Evolutionary conservation across 2,113 vertebrate genomes (phyloP).

Genomic region (Tor tambroides): DNA sequence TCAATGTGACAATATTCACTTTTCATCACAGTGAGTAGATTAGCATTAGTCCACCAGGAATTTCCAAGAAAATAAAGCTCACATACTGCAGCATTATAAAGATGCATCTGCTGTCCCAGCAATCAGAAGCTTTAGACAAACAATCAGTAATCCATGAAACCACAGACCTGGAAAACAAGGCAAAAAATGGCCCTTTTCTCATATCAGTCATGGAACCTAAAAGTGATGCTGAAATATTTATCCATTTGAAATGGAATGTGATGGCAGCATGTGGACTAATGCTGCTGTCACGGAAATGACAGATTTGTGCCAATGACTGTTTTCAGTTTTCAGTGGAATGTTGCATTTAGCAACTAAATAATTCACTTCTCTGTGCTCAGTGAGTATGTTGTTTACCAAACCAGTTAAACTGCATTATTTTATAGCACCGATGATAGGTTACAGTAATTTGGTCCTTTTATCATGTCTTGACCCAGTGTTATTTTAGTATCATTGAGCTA

Average conservation of each 20-base stretch:
- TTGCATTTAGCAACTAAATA: constrained; percentile 34
- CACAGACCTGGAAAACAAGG: not conserved
- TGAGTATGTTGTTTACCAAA: not conserved
- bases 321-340: not conserved
- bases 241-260: constrained; percentile 6
- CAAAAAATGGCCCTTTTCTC: constrained; percentile 20
- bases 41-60: not conserved
- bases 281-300: not conserved
- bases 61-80: constrained; percentile 1
- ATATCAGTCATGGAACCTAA: constrained; percentile 15
- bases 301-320: not conserved
- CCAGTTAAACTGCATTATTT: not conserved
- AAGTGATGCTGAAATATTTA: constrained; percentile 44
- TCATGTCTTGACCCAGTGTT: constrained; percentile 5
- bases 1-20: not conserved
- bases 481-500: not conserved
- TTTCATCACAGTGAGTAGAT: not conserved
- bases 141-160: constrained; percentile 5
- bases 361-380: not conserved
- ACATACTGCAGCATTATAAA: not conserved
- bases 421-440: not conserved
- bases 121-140: constrained; percentile 15
- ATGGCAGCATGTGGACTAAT: constrained; percentile 20
- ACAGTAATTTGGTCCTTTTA: not conserved
- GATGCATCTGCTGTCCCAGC: not conserved